phyloP scores from a whole-genome alignment of 2,113 vertebrate species.

The Machaerirhynchus nigripectus region DNA sequence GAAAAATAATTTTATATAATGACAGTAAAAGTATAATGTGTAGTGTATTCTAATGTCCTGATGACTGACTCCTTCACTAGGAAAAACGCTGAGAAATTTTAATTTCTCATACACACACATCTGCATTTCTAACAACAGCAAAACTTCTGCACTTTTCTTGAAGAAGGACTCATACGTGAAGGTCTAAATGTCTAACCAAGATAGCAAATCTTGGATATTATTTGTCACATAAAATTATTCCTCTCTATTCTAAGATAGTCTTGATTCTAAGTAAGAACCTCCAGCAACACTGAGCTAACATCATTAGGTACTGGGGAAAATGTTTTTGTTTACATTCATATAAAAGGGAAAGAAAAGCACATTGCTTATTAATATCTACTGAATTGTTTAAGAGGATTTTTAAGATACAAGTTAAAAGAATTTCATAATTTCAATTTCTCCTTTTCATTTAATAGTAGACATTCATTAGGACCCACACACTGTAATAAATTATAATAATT shows the following conservation, averaged over 20 bases:
- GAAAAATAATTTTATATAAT: background rate
- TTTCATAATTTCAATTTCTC: conserved; percentile 93
- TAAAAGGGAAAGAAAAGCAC: conserved; percentile 59
- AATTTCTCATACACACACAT: background rate
- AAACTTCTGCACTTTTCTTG: background rate
- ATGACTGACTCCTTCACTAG: background rate
- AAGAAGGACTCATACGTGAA: background rate
- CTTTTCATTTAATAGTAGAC: conserved; percentile 96
- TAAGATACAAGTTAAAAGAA: conserved; percentile 82
- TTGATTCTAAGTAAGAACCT: conserved; percentile 40
- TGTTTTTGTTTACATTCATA: conserved; percentile 70
- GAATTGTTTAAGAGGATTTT: conserved; percentile 80
- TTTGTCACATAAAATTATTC: background rate
- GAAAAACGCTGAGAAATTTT: background rate
- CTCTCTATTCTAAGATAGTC: conserved; percentile 3
- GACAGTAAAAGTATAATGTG: background rate
- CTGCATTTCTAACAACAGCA: background rate
- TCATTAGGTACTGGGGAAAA: conserved; percentile 43
- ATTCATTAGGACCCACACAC: conserved; percentile 95
- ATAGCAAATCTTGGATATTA: background rate
- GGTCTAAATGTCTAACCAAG: background rate
- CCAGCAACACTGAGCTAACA: conserved; percentile 16
- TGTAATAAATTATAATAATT: conserved; percentile 99
- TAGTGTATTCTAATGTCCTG: background rate
- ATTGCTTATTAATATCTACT: conserved; percentile 74